These are phyloP conservation scores for Thalassarche chlororhynchos DNA, from an alignment of 2,113 vertebrate genomes.

Conservation along the genomic window DNA sequence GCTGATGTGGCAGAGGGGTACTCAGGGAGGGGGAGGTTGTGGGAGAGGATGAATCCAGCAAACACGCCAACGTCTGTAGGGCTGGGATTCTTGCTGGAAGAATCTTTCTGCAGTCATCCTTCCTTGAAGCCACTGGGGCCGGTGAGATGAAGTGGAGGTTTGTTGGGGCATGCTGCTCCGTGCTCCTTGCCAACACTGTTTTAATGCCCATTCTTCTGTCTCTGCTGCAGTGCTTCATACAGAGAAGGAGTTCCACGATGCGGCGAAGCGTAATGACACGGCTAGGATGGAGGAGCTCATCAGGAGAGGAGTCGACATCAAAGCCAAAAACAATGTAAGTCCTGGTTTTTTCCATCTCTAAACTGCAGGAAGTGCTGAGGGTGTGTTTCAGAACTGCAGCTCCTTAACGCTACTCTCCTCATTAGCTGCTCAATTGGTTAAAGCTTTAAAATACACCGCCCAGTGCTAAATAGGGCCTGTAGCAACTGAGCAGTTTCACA, in stretches of 20 bases:
- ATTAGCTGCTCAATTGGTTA: neutral
- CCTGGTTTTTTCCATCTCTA: neutral
- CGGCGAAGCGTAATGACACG: conserved; percentile 77
- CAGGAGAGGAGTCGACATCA: conserved; percentile 81
- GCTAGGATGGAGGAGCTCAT: conserved; percentile 82
- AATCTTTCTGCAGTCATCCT: neutral
- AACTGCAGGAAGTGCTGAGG: neutral
- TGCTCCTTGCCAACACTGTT: neutral
- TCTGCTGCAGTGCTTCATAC: conserved; percentile 80
- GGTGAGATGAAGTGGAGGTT: neutral
- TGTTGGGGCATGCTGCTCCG: neutral
- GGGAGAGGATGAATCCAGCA: neutral
- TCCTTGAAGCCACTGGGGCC: rapidly evolving
- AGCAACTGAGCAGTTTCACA: neutral
- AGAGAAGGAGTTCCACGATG: conserved; percentile 88
- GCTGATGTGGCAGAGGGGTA: neutral
- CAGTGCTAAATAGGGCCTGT: neutral
- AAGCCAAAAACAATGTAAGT: conserved; percentile 85
- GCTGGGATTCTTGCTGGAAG: neutral
- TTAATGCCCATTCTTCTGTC: neutral
- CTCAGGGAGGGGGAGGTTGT: neutral
- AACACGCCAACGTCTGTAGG: neutral
- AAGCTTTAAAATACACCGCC: neutral
- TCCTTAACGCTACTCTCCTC: rapidly evolving
- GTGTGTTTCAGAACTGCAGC: neutral